Evolutionary conservation across 2,113 vertebrate species (phyloP).

Genomic region (Nestor notabilis): DNA sequence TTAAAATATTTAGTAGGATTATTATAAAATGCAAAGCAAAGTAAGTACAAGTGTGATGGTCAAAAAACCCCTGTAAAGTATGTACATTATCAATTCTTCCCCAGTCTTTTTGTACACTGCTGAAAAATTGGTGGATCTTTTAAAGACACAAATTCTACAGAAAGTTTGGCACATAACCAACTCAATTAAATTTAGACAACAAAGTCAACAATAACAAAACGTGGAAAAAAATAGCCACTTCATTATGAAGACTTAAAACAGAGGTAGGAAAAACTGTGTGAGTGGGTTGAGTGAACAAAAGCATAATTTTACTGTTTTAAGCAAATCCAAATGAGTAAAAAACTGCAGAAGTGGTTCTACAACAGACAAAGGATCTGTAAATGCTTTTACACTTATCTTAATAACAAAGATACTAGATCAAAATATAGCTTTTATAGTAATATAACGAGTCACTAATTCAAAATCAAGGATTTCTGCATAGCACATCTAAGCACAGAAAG

Average conservation of each 20-base stretch:
- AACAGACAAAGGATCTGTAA: background rate
- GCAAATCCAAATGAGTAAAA: background rate
- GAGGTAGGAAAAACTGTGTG: background rate
- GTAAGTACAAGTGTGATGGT: background rate
- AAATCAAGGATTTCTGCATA: background rate
- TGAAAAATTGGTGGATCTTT: background rate
- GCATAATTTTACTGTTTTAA: background rate
- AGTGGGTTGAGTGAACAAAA: background rate
- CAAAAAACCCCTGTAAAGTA: background rate
- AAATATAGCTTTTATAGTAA: background rate
- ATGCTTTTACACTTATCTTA: background rate
- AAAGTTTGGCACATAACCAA: background rate
- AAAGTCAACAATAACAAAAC: background rate
- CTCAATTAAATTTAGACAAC: background rate
- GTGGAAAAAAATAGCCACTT: background rate
- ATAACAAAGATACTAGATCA: background rate
- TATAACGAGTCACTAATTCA: background rate
- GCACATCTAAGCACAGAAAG: background rate
- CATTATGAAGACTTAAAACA: background rate
- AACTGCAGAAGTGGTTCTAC: background rate
- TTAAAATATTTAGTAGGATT: background rate
- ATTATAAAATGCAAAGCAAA: background rate
- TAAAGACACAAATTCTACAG: background rate
- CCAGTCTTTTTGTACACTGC: background rate
- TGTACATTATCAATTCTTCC: accelerated